Conservation (phyloP, 64 coral and sea anemone genomes). For the Hydrozoanthus tunicans region DNA sequence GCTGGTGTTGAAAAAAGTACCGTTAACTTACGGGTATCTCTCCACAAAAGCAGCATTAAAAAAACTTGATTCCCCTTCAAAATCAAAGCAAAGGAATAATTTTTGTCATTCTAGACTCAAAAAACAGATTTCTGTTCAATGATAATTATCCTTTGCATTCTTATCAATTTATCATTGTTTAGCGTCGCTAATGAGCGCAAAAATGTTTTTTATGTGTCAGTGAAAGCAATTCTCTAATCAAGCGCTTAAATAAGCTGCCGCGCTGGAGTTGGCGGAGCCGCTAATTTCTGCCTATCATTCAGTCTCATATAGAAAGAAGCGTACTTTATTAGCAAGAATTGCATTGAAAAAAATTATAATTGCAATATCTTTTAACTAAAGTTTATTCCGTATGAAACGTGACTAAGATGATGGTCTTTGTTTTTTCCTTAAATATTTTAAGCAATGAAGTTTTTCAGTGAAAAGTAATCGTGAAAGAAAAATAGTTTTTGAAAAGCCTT, state of each 20-base stretch:
- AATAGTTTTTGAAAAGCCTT: not conserved
- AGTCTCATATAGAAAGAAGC: not conserved
- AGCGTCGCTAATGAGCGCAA: conserved; percentile 36
- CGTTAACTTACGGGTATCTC: too few species aligned
- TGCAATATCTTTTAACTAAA: not conserved
- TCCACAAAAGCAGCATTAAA: not conserved
- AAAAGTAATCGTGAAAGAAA: not conserved
- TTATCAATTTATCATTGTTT: conserved; percentile 57
- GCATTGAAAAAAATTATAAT: conserved; percentile 8
- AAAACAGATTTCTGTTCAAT: conserved; percentile 9
- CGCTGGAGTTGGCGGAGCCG: not conserved
- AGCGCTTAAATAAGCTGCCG: not conserved
- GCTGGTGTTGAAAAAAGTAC: not conserved
- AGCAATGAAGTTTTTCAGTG: not conserved
- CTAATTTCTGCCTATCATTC: conserved; percentile 2
- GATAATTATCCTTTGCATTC: not conserved
- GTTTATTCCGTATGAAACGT: not conserved
- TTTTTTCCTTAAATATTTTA: not conserved
- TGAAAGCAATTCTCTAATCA: conserved; percentile 31
- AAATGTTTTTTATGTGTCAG: conserved; percentile 40
- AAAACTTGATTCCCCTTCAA: not conserved
- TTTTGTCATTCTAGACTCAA: not conserved
- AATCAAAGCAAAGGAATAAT: conserved; percentile 7
- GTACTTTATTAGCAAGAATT: not conserved
- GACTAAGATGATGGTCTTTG: not conserved